Evolutionary conservation across 2,113 vertebrate species (phyloP).

Genomic region (Galemys pyrenaicus): DNA sequence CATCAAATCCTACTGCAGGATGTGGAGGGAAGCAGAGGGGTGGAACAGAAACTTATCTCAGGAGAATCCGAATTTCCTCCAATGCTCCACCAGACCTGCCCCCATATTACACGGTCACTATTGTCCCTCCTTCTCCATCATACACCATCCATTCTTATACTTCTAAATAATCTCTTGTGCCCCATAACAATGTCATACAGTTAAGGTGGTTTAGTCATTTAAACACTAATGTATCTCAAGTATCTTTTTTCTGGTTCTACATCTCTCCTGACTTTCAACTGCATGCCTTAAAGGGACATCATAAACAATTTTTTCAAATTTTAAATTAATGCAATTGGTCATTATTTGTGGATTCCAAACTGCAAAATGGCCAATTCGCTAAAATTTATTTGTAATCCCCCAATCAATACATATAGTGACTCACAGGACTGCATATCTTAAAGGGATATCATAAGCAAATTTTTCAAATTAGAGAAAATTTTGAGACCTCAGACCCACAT

Average conservation of each 20-base stretch:
- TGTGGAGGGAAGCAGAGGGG: background rate
- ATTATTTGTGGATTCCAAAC: background rate
- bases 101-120: background rate
- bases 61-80: background rate
- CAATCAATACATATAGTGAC: background rate
- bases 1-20: background rate
- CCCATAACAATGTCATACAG: background rate
- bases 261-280: background rate
- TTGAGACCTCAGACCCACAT: no score
- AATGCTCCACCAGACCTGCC: background rate
- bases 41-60: background rate
- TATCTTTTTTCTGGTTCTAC: slow-evolving; percentile 10
- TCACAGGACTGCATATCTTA: background rate
- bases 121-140: background rate
- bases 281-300: background rate
- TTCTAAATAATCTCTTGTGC: background rate
- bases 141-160: background rate
- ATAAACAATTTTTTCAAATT: slow-evolving; percentile 28
- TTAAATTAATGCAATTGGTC: background rate
- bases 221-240: background rate
- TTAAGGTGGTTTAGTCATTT: background rate
- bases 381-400: background rate
- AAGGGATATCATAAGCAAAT: background rate
- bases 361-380: background rate
- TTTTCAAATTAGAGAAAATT: background rate